Base-by-base conservation (phyloP, 2,797 vertebrate genomes). In the Echeneis naucrates region DNA sequence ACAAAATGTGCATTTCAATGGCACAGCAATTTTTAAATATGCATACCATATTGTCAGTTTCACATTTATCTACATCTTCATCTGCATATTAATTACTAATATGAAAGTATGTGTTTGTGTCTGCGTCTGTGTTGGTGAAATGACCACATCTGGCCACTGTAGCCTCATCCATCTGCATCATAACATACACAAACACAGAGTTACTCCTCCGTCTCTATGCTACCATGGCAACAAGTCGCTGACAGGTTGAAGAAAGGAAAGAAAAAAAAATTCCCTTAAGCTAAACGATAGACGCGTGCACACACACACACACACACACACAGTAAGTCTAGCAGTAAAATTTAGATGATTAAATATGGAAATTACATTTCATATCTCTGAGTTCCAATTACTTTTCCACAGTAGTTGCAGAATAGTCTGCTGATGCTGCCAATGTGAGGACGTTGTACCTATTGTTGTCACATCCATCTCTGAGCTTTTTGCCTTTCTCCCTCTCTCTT, bases 171-270 rank as follows among this genome's bases (percentile, higher is more conserved):
- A 1, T 67, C 47, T 58, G 48, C 77, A 47, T 51, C 53, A 40
- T 35, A 60, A 55, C 26, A 73, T 19, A 74, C 47, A 68, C 12
- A 16, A 5, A 6, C 12, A n/a, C 38, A 0, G 6, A 56, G 27
- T 54, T 40, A 45, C 33, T 52, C 27, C 5, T 70, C 75, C 83
- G 64, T 81, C 69, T 78, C 71, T 58, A 76, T 0, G 87, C 76
- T 82, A n/a, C 83, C 83, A 89, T 89, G 86, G 83, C 77, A 89
- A 89, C 87, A 83, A 86, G 86, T 82, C 74, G 75, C 77, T 77
- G 75, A 79, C 81, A 82, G 77, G 58, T 71, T 68, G 33, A 53
- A 66, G 70, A 77, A 40, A 27, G 4, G 30, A 55, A 68, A 50
- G 24, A 50, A 67, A 66, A 52, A 52, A 58, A 71, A 62, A 71